Base-by-base conservation (phyloP, 2,888 invertebrate species). In the Sesia apiformis region DNA sequence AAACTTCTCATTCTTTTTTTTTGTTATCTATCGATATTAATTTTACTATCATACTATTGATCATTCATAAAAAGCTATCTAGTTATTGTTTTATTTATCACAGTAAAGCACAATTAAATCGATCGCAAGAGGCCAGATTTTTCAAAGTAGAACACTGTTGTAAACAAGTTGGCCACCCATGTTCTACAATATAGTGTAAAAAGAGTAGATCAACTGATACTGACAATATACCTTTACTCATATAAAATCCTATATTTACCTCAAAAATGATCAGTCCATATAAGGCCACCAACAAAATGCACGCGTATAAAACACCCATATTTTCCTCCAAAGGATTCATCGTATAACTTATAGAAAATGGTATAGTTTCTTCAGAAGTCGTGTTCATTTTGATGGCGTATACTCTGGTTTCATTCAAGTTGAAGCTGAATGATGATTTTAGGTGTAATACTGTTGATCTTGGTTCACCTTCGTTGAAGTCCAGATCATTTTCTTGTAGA, bases 251-350 rank as follows among this genome's bases (percentile, higher is more conserved):
- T 38, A 43, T 49, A 69, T 83, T 83, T 70, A 96, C 95, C 90
- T 97, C 97, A 85, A 96, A 96, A 63, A 97, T 94, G 57, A 97
- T 95, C 6, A 97, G 79, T 3, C 93, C 76, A 69, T 97, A 97
- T 7, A 97, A 90, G 0, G 93, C 92, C 3, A 93, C 65, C 0
- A 97, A 84, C n/a, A 97, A 90, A 0, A 93, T 57, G 3, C 93
- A 93, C 0, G 95, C 95, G 63, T 94, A 94, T 1, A 94, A 78
- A 4, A 95, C 92, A 0, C 97, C 96, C 53, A 91, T 90, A 43
- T 91, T 87, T 3, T 90, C 74, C 65, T 93, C 91, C 52, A 95
- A 88, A 0, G 95, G 93, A 38, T 92, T 78, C 0, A 92, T 67
- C 60, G 93, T 91, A 63, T 93, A 94, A 7, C 78, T 77, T 53